These are phyloP conservation scores for Perdix hodgsoniae DNA, from an alignment of 2,797 vertebrate species.

Conservation along the genomic window DNA sequence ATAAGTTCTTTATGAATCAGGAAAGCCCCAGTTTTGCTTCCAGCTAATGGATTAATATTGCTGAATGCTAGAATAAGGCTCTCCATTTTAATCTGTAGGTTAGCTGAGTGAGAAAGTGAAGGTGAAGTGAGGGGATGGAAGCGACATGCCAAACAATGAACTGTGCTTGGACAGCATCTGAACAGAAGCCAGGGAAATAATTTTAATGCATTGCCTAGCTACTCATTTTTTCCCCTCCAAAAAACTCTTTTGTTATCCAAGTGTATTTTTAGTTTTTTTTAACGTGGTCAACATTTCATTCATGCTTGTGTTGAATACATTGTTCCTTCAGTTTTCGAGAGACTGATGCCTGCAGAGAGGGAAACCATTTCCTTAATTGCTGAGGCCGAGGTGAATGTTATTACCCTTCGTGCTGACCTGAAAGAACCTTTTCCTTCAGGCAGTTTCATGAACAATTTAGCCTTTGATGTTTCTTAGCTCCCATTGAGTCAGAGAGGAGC, in stretches of 20 bases:
- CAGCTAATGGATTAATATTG: conserved; percentile 1
- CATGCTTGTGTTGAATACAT: conserved; percentile 30
- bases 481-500: conserved; percentile 4
- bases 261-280: conserved; percentile 49
- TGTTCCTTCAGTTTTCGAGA: conserved; percentile 38
- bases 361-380: conserved; percentile 60
- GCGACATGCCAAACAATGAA: not conserved
- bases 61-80: not conserved
- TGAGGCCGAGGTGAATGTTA: conserved; percentile 29
- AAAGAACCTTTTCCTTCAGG: conserved; percentile 57
- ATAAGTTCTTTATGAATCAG: conserved; percentile 25
- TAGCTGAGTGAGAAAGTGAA: conserved; percentile 27
- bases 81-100: conserved; percentile 25
- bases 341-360: conserved; percentile 15
- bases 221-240: not conserved
- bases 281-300: conserved; percentile 66
- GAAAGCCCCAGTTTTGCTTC: not conserved
- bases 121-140: conserved; percentile 24
- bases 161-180: conserved; percentile 67
- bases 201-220: conserved; percentile 56
- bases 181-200: conserved; percentile 50
- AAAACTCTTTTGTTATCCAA: conserved; percentile 40
- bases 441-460: not conserved
- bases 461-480: conserved; percentile 39
- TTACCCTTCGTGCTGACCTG: conserved; percentile 46